Evolutionary conservation across 1,140 invertebrate genomes (phyloP), one percentile per base, ranked within the genome.

Genomic region (Cotesia chilonis): DNA sequence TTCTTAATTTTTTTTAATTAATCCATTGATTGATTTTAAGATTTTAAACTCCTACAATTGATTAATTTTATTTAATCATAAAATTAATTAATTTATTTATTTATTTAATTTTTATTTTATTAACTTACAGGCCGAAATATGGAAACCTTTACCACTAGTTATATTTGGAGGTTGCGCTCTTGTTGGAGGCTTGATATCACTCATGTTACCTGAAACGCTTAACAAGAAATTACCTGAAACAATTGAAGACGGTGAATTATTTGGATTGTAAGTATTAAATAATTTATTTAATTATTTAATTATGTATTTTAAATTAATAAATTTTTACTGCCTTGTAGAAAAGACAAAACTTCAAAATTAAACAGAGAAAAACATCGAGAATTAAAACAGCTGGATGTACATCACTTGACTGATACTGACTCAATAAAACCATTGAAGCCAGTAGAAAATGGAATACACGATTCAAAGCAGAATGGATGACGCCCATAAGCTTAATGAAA

Each of bases 161-260:
- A 89, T 94, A 74, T 94, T 93, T 82, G 93, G 93, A 17, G 80
- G 85, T 0, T 83, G 91, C 6, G 86, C 93, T 5, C 83, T 94
- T 37, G 66, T 89, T 2, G 91, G 91, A 1, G 94, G 93, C 20
- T 57, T 91, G 1, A 82, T 93, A 12, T 91, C 92, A 1, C 83
- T 94, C 9, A 77, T 92, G 10, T 85, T 95, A 70, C 94, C 94
- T 0, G 94, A 95, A 88, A 95, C 94, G 1, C 83, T 92, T 37
- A 92, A 93, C 66, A 90, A 90, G 78, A 91, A 92, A 74, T 86
- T 94, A 74, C 92, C 93, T 20, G 92, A 94, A 77, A 92, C 92
- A 1, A 90, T 94, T 74, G 90, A 90, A 75, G 92, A 93, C 77
- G 92, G 92, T 1, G 92, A 94, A 83, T 78, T 86, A 1, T 93